A percentile compares a stretch with the other conserved stretches of the same genome.
phyloP scores from a whole-genome alignment of 1,140 invertebrate species.

The Thrips palmi region DNA sequence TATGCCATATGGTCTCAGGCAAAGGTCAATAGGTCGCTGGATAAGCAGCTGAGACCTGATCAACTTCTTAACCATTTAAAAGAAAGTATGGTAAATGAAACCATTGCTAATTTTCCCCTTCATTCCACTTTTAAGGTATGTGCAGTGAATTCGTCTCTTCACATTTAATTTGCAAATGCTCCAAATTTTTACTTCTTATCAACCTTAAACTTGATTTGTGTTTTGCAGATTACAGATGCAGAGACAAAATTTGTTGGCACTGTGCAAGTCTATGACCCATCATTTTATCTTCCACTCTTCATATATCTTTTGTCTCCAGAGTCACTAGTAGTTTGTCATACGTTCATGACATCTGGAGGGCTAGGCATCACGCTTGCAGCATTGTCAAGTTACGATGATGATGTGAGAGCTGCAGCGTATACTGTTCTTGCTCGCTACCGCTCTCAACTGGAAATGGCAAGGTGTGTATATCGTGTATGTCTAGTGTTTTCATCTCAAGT shows the following conservation, averaged over 20 bases:
- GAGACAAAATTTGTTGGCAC: slow-evolving; percentile 6
- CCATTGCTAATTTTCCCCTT: slow-evolving; percentile 46
- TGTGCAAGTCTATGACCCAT: slow-evolving; percentile 41
- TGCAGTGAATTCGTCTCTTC: neutral
- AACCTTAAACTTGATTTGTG: too few relatives aligned
- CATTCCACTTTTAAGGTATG: slow-evolving; percentile 14
- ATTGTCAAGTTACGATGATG: slow-evolving; percentile 33
- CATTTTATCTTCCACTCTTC: slow-evolving; percentile 49
- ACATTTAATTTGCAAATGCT: neutral
- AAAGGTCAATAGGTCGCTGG: slow-evolving; percentile 35
- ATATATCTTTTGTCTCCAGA: slow-evolving; percentile 40
- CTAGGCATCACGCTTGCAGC: slow-evolving; percentile 42
- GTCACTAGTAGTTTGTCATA: slow-evolving; percentile 40
- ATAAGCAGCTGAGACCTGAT: slow-evolving; percentile 43
- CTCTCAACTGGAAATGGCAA: slow-evolving; percentile 41
- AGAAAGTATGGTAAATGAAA: slow-evolving; percentile 36
- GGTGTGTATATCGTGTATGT: slow-evolving; percentile 23
- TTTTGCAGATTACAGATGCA: neutral
- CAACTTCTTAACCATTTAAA: slow-evolving; percentile 54
- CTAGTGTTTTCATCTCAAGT: neutral
- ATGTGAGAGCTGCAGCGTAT: slow-evolving; percentile 40
- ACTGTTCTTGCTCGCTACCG: slow-evolving; percentile 45
- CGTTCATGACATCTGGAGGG: slow-evolving; percentile 39
- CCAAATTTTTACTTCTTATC: neutral
- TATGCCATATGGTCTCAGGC: slow-evolving; percentile 48